A percentile compares a stretch with the other conserved stretches of the same genome.
phyloP scores from a whole-genome alignment of 2,888 invertebrate species.

The Plagodis pulveraria region DNA sequence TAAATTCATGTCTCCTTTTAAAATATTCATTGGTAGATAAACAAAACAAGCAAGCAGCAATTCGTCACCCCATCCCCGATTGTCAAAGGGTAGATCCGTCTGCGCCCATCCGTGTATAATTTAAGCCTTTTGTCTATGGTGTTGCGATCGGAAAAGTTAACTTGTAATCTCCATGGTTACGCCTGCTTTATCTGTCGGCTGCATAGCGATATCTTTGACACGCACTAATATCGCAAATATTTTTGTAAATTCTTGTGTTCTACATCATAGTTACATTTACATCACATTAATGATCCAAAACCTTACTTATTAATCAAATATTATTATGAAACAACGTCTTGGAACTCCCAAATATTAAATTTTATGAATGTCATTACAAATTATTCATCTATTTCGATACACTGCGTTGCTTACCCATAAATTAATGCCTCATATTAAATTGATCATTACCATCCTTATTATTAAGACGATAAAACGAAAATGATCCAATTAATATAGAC shows the following conservation, averaged over 20 bases:
- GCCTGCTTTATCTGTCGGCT: constrained; percentile 32
- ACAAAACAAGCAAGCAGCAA: constrained; percentile 57
- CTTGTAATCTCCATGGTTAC: constrained; percentile 77
- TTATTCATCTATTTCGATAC: constrained; percentile 41
- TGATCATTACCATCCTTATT: constrained; percentile 64
- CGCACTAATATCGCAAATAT: not conserved
- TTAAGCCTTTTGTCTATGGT: constrained; percentile 79
- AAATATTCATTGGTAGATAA: constrained; percentile 46
- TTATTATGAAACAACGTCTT: too few relatives aligned
- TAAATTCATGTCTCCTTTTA: constrained; percentile 38
- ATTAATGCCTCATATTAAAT: constrained; percentile 50
- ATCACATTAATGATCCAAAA: too few relatives aligned
- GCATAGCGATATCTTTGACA: constrained; percentile 23
- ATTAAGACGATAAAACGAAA: constrained; percentile 67
- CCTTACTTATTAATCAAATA: not conserved
- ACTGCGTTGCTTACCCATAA: constrained; percentile 41
- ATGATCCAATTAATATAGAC: constrained; percentile 71
- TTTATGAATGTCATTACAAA: constrained; percentile 36
- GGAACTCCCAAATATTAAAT: constrained; percentile 29
- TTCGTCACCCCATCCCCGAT: constrained; percentile 71
- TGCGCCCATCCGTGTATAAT: constrained; percentile 76
- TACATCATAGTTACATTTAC: too few relatives aligned
- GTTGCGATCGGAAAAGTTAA: constrained; percentile 82
- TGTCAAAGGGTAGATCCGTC: constrained; percentile 61
- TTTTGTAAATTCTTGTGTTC: too few relatives aligned